Percentiles rank a stretch among this genome's conserved stretches.
Conservation (phyloP, 2,888 invertebrate species). For the Caenorhabditis macrosperma region DNA sequence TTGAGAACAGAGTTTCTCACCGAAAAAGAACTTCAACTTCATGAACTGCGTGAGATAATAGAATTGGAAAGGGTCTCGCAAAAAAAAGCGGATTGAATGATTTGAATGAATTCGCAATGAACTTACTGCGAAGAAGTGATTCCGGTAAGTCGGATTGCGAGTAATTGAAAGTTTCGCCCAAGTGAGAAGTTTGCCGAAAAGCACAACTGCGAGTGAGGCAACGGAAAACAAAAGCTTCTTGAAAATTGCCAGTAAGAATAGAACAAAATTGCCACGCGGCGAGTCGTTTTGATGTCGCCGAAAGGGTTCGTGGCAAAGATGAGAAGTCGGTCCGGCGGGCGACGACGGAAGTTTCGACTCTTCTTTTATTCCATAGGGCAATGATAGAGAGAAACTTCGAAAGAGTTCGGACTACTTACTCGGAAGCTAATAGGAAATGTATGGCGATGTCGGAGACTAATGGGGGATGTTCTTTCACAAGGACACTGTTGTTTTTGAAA, state of each 20-base stretch:
- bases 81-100: not conserved
- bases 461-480: conserved; percentile 38
- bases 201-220: not conserved
- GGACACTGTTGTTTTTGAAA: conserved; percentile 28
- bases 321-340: conserved; percentile 14
- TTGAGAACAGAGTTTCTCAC: too few species aligned
- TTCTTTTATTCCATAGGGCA: conserved; percentile 5
- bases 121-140: conserved; percentile 2
- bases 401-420: conserved; percentile 1
- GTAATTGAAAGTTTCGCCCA: not conserved
- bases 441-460: conserved; percentile 37
- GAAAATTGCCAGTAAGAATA: conserved; percentile 29
- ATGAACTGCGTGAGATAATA: too few species aligned
- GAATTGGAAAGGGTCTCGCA: not conserved
- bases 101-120: conserved; percentile 17
- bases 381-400: not conserved
- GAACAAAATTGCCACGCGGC: conserved; percentile 52
- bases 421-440: conserved; percentile 51
- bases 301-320: conserved; percentile 34
- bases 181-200: conserved; percentile 1
- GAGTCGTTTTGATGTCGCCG: conserved; percentile 58
- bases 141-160: conserved; percentile 6
- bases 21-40: too few species aligned
- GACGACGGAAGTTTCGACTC: conserved; percentile 11
- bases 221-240: conserved; percentile 27